Base-by-base conservation (phyloP, 2,797 vertebrate species). In the Sebastes elongatus region DNA sequence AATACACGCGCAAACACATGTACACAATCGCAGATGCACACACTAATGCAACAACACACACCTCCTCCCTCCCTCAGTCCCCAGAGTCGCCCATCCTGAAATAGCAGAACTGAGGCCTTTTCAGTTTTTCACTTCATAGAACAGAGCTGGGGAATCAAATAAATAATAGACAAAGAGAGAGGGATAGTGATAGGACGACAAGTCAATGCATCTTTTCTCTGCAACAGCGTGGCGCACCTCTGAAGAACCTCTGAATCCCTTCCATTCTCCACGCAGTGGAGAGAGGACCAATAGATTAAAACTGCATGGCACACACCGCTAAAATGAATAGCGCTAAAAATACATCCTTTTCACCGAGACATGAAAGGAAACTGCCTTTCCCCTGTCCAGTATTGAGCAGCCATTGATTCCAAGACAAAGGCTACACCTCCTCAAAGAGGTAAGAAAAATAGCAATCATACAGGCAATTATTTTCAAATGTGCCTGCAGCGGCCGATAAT, bases 401-500 rank as follows among this genome's bases (percentile, higher is more conserved):
- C 92, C 93, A 95, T 95, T 95, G 94, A 95, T 95, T 95, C 92
- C 88, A 91, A 95, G 95, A 95, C 95, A 95, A 95, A 95, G 93
- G 92, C 92, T 92, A 94, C 93, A 95, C 93, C 94, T 94, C 94
- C 94, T 95, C 93, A 95, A 95, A 95, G 94, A 95, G 93, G 93
- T 93, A 94, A 93, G 92, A 94, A 94, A 95, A 95, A 94, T 93
- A 94, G 93, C 93, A 95, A 95, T 95, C 94, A 95, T 94, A 94
- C 94, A 93, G 94, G 92, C 95, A 95, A 95, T 96, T 96, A 95
- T 96, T 95, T 95, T 93, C 93, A 93, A 95, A 95, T 93, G 93
- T 91, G 94, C 93, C 95, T 95, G 95, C 94, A 93, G 94, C 88
- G 85, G 93, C 91, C 92, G 95, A 96, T 95, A 96, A 95, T 96